phyloP scores from a whole-genome alignment of 2,888 invertebrate genomes.

The Mesoligia furuncula region DNA sequence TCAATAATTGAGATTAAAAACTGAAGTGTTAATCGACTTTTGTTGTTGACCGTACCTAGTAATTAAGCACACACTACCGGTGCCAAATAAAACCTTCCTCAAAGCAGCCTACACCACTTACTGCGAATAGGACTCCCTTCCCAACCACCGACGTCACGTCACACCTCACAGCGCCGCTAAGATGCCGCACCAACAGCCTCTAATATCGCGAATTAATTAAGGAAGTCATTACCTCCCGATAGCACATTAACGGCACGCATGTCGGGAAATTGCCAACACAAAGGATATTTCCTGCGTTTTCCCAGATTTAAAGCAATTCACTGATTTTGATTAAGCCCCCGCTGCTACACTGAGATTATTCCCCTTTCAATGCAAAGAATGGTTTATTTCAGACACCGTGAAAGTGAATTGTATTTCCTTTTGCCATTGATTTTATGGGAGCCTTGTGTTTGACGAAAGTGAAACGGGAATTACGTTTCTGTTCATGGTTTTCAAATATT shows the following conservation, averaged over 20 bases:
- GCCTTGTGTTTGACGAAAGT: constrained; percentile 71
- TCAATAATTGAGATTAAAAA: no score
- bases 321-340: constrained; percentile 90
- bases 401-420: constrained; percentile 89
- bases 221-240: constrained; percentile 90
- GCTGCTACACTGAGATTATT: constrained; percentile 89
- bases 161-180: constrained; percentile 57
- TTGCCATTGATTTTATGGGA: constrained; percentile 85
- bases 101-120: neutral
- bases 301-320: constrained; percentile 90
- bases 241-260: constrained; percentile 88
- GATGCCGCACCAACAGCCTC: constrained; percentile 51
- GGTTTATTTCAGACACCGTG: constrained; percentile 90
- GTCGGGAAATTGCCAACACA: constrained; percentile 89
- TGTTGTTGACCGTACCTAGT: no score
- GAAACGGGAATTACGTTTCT: constrained; percentile 67
- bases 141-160: constrained; percentile 47
- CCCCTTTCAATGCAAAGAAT: constrained; percentile 90
- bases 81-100: neutral
- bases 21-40: no score
- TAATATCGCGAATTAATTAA: constrained; percentile 89
- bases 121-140: constrained; percentile 35
- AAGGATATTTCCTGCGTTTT: constrained; percentile 90
- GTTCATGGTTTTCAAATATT: constrained; percentile 63
- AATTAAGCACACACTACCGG: neutral